These are phyloP conservation scores for Lycia hirtaria DNA, from an alignment of 2,888 invertebrate species.

Conservation along the genomic window DNA sequence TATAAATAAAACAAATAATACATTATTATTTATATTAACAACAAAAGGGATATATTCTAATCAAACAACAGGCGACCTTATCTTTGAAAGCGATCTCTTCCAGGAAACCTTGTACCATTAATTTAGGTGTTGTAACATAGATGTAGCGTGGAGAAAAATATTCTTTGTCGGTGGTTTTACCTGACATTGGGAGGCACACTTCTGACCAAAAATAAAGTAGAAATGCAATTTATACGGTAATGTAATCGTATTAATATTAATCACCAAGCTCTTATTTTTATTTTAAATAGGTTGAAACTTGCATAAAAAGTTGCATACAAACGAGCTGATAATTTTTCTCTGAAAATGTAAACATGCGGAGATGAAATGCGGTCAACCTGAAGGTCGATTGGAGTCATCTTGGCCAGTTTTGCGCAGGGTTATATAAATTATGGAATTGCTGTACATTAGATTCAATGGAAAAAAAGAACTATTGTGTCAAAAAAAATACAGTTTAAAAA, in stretches of 20 bases:
- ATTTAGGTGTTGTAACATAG: no score
- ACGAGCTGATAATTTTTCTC: conserved; percentile 18
- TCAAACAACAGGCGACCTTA: no score
- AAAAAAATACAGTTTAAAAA: no score
- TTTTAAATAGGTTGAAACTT: conserved; percentile 18
- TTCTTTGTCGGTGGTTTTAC: no score
- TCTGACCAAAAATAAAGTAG: conserved; percentile 33
- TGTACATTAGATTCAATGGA: neutral
- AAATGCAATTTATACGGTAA: conserved; percentile 34
- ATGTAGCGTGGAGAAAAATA: no score
- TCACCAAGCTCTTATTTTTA: conserved; percentile 4
- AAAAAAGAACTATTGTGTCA: no score
- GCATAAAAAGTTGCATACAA: conserved; percentile 13
- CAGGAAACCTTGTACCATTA: no score
- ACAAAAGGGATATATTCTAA: no score
- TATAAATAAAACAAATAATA: no score
- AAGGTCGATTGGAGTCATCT: conserved; percentile 36
- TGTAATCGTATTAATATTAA: conserved; percentile 8
- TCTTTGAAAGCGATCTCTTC: no score
- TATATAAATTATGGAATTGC: neutral
- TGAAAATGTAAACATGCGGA: conserved; percentile 37
- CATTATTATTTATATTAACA: no score
- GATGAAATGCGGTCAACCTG: conserved; percentile 37
- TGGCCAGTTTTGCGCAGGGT: conserved; percentile 9
- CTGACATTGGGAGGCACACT: conserved; percentile 26